Evolutionary conservation across 2,888 invertebrate genomes (phyloP), one percentile per base, ranked within the genome.

Genomic region (Conistra vaccinii): DNA sequence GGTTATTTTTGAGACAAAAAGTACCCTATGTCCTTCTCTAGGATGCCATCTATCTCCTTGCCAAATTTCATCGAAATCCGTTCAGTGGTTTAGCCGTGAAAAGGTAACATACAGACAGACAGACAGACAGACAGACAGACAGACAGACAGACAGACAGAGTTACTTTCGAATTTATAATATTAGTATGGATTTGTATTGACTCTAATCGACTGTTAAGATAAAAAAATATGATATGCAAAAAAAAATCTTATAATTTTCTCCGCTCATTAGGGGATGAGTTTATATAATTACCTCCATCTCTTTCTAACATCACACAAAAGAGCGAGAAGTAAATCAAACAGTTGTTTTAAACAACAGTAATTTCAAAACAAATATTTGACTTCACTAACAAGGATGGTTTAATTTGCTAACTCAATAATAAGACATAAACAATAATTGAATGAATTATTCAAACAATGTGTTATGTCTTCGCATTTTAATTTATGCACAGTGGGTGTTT

Each of bases 401-500:
- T 82, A 80, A 87, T 88, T 81, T 79, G 76, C 53, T 82, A 86
- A 87, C 78, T 77, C 58, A 75, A 83, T 88, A 55, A 48, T 48
- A 61, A 39, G n/a, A 60, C 53, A 55, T 72, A 88, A 88, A 88
- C 88, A 86, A 80, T 79, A 62, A 76, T 76, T 80, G 29, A 80
- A 76, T 76, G 73, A 72, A 76, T 80, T 48, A 72, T 76, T 80
- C 76, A 76, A 76, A 61, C 73, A 75, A 73, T 63, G 58, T 80
- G 80, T 75, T 74, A n/a, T n/a, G 74, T 78, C 79, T 87, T 77
- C 17, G 20, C 29, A 53, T 85, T 85, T 81, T 85, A 87, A 85
- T 87, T 78, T 82, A 85, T 87, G 84, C 84, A 57, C 72, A 76
- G 26, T 26, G 85, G 82, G 71, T 86, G 78, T 85, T 85, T 80